Percentiles rank a stretch among this genome's conserved stretches.
phyloP scores from a whole-genome alignment of 2,113 vertebrate species.

The Oceanites oceanicus region DNA sequence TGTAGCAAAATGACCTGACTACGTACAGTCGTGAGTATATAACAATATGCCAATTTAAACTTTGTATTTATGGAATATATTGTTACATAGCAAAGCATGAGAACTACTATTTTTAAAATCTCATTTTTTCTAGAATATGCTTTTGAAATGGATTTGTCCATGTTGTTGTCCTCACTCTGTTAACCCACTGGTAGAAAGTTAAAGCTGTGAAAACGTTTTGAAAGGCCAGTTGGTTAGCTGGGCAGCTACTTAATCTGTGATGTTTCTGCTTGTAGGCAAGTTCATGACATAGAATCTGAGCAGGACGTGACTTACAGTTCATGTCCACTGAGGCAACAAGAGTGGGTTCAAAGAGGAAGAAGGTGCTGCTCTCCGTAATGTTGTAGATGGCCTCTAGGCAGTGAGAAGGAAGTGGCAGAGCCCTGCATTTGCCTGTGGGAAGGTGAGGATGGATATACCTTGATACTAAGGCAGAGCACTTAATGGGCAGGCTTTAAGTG shows the following conservation, averaged over 20 bases:
- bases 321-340: not conserved
- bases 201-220: not conserved
- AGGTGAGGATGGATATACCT: not conserved
- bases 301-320: not conserved
- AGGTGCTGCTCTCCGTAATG: not conserved
- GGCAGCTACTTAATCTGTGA: not conserved
- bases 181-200: not conserved
- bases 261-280: not conserved
- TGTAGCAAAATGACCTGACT: not conserved
- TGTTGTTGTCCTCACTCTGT: not conserved
- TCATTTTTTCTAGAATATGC: not conserved
- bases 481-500: not conserved
- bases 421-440: not conserved
- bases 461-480: not conserved
- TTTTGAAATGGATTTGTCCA: not conserved
- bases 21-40: not conserved
- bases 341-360: not conserved
- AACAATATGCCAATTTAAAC: not conserved
- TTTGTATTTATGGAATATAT: not conserved
- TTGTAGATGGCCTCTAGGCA: not conserved
- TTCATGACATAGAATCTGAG: not conserved
- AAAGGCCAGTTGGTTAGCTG: not conserved
- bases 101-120: not conserved
- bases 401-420: not conserved
- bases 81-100: not conserved